Evolutionary conservation across 2,888 invertebrate genomes (phyloP), one percentile per base, ranked within the genome.

Genomic region (Napeogenes inachia): DNA sequence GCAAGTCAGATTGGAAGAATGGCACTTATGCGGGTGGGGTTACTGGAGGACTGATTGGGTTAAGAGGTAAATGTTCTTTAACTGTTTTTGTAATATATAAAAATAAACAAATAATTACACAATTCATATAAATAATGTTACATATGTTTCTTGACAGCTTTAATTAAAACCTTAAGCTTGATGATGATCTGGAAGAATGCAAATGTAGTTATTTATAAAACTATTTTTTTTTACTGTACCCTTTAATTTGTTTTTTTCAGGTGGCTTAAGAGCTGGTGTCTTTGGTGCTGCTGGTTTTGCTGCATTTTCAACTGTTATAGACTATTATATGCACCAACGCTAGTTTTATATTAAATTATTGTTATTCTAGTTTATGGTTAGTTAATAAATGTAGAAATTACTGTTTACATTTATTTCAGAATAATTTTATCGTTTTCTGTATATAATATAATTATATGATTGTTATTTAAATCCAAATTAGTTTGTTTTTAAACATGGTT

Each of bases 251-350:
- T 55, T 69, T 67, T 71, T 92, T 93, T 68, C 87, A 96, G 99
- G 98, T 81, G 99, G 99, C 58, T 84, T 99, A 13, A 97, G 96
- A 86, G 98, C 99, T 38, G 98, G 98, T 13, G 71, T 98, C 46
- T 88, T 98, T 73, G 99, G 99, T 45, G 99, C 99, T 30, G 95
- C 96, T 58, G 99, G 99, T 12, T 99, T 99, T 91, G 99, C 99
- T 57, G 96, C 97, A 21, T 99, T 99, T 87, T 99, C 99, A 33
- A 97, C 98, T 57, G 94, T 94, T 0, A 99, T 99, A 73, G 99
- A 99, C 85, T 99, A 98, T 84, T 99, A 98, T 80, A 96, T 99
- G 95, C 94, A 89, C 73, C 85, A 87, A 73, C 79, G 89, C 50
- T 50, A 50, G 30, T 66, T 76, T 77, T 60, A 42, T 78, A 69